Evolutionary conservation across 2,113 vertebrate species (phyloP).

Genomic region (Gadus chalcogrammus): DNA sequence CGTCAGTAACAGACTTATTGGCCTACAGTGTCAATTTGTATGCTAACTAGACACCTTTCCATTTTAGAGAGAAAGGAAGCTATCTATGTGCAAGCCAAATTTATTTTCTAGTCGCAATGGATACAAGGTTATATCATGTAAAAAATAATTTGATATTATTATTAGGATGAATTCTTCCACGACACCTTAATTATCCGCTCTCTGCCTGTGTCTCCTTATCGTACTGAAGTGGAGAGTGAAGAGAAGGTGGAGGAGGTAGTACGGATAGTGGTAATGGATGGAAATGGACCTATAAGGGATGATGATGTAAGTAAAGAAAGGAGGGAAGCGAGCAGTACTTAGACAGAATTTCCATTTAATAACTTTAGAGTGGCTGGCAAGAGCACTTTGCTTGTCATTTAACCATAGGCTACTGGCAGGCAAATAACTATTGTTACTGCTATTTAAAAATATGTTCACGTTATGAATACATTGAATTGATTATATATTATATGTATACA

Average conservation of each 20-base stretch:
- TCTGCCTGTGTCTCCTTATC: constrained; percentile 24
- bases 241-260: constrained; percentile 20
- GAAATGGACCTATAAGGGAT: constrained; percentile 24
- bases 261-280: constrained; percentile 6
- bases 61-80: too few relatives aligned
- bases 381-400: constrained; percentile 1
- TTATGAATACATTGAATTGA: not conserved
- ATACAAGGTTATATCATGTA: too few relatives aligned
- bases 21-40: too few relatives aligned
- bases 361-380: not conserved
- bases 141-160: too few relatives aligned
- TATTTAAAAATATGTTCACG: not conserved
- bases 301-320: constrained; percentile 17
- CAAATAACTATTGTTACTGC: not conserved
- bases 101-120: too few relatives aligned
- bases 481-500: too few relatives aligned
- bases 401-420: not conserved
- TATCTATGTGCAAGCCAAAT: too few relatives aligned
- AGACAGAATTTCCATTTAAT: constrained; percentile 14
- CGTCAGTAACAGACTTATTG: too few relatives aligned
- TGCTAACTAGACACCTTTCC: too few relatives aligned
- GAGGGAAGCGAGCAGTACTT: not conserved
- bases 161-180: constrained; percentile 9
- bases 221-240: constrained; percentile 17
- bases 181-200: too few relatives aligned